Conservation (phyloP, 2,888 invertebrate genomes). For the Oegoconia quadripuncta region DNA sequence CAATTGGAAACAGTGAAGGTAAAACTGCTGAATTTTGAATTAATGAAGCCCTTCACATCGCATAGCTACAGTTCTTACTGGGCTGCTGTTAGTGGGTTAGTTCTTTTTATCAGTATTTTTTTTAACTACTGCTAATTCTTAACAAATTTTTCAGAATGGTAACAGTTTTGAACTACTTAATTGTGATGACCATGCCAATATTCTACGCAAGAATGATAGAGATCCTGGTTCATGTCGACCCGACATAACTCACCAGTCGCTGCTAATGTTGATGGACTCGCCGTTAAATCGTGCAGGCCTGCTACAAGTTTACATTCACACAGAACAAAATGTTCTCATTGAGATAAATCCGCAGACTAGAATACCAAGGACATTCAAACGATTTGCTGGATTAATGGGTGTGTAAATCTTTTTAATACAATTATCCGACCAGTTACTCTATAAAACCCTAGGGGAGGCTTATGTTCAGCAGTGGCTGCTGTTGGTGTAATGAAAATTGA, state of each 20-base stretch:
- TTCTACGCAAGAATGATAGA: conserved; percentile 91
- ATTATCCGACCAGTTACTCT: too few relatives aligned
- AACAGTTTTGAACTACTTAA: conserved; percentile 94
- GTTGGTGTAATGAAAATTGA: too few relatives aligned
- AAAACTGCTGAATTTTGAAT: conserved; percentile 11
- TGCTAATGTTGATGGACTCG: conserved; percentile 98
- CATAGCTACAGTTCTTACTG: too few relatives aligned
- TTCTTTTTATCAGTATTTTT: too few relatives aligned
- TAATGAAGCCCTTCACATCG: too few relatives aligned
- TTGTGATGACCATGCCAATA: conserved; percentile 93
- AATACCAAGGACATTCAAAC: conserved; percentile 97
- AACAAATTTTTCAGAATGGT: conserved; percentile 84
- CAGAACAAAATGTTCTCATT: conserved; percentile 94
- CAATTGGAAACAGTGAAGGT: conserved; percentile 98
- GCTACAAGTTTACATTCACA: conserved; percentile 96
- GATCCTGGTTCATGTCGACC: conserved; percentile 95
- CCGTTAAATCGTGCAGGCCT: conserved; percentile 97
- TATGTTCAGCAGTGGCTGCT: too few relatives aligned
- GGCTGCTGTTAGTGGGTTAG: too few relatives aligned
- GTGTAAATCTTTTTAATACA: conserved; percentile 32
- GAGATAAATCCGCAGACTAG: conserved; percentile 98
- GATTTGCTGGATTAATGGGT: conserved; percentile 98
- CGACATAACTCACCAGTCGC: conserved; percentile 98
- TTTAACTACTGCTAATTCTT: too few relatives aligned
- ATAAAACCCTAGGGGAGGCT: too few relatives aligned